phyloP scores from a whole-genome alignment of 2,888 invertebrate genomes.

The Criorhina ranunculi region DNA sequence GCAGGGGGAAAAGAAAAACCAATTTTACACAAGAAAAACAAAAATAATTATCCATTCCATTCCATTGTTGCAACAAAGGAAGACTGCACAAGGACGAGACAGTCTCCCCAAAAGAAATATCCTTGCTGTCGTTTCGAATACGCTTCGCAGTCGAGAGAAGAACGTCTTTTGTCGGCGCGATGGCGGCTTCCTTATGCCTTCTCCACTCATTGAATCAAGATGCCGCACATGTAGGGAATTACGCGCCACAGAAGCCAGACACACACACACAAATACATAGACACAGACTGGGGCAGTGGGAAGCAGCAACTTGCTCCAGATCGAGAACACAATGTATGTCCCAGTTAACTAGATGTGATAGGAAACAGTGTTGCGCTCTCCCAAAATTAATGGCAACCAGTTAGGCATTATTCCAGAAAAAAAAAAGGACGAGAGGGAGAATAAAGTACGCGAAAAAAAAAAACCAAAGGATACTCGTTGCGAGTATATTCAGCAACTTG shows the following conservation, averaged over 20 bases:
- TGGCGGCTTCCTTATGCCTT: constrained; percentile 57
- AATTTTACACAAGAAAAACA: constrained; percentile 58
- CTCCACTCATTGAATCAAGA: constrained; percentile 66
- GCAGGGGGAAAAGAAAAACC: constrained; percentile 22
- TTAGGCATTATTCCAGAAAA: constrained; percentile 73
- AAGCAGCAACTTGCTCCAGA: constrained; percentile 14
- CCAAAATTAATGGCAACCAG: constrained; percentile 75
- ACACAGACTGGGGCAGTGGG: constrained; percentile 53
- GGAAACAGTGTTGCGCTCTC: constrained; percentile 74
- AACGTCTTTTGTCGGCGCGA: constrained; percentile 16
- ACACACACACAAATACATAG: neutral
- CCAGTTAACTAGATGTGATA: constrained; percentile 75
- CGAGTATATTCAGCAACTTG: constrained; percentile 34
- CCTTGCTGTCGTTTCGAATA: constrained; percentile 51
- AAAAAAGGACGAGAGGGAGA: constrained; percentile 36
- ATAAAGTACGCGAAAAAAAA: constrained; percentile 1
- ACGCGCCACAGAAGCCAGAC: constrained; percentile 44
- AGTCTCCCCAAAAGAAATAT: constrained; percentile 32
- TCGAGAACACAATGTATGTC: constrained; percentile 71
- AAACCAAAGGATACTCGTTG: constrained; percentile 24
- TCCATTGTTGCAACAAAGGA: constrained; percentile 44
- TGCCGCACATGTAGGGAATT: constrained; percentile 61
- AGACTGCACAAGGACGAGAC: constrained; percentile 51
- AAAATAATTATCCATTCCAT: constrained; percentile 71
- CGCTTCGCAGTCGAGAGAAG: too few species aligned